Evolutionary conservation across 2,113 vertebrate genomes (phyloP).

Genomic region (Anarhynchus alexandrinus): DNA sequence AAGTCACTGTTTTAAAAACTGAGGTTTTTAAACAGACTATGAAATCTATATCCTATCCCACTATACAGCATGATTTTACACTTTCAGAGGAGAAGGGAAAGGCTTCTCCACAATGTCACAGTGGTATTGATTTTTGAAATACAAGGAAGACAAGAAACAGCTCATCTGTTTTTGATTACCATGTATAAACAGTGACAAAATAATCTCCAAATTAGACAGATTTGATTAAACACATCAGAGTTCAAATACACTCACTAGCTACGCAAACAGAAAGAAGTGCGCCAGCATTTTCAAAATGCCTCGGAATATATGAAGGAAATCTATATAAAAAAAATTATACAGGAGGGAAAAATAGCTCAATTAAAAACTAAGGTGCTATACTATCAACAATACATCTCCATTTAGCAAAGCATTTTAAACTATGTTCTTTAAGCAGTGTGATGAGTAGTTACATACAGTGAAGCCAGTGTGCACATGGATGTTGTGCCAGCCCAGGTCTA

Average conservation of each 20-base stretch:
- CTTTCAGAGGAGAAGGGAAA: background rate
- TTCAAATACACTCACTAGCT: background rate
- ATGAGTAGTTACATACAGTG: background rate
- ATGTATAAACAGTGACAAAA: background rate
- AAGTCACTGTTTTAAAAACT: background rate
- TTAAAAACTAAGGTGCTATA: background rate
- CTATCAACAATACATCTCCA: background rate
- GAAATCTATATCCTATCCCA: background rate
- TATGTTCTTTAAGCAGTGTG: background rate
- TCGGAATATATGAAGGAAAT: background rate
- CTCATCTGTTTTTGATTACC: background rate
- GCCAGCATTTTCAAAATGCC: background rate
- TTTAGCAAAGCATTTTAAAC: background rate
- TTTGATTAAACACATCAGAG: background rate
- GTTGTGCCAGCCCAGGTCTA: background rate
- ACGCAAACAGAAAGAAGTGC: background rate
- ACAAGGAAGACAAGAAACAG: background rate
- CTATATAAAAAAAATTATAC: background rate
- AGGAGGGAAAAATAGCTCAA: background rate
- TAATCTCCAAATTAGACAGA: background rate
- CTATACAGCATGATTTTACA: accelerated
- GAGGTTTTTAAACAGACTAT: background rate
- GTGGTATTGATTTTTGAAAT: background rate
- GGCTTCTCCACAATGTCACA: background rate
- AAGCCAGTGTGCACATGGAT: accelerated